These are phyloP conservation scores for Embidobia sp. DNA, from an alignment of 2,888 invertebrate genomes.

Conservation along the genomic window DNA sequence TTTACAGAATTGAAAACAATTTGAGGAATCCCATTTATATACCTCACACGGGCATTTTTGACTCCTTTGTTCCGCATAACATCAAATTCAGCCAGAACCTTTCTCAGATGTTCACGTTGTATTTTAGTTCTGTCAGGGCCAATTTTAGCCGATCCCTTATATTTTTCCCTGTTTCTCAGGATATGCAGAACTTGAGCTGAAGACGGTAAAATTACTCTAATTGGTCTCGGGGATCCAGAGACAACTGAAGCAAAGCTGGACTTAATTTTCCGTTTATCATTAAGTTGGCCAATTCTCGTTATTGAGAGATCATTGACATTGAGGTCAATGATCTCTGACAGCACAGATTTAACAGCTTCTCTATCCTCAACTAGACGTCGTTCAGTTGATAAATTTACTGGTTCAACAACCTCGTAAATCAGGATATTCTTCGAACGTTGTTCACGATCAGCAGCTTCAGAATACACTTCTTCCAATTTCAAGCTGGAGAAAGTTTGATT, in stretches of 20 bases:
- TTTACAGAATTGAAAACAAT: too few species aligned
- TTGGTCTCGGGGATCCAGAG: background rate
- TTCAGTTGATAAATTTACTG: background rate
- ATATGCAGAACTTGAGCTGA: background rate
- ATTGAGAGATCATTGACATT: background rate
- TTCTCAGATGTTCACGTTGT: constrained; percentile 1
- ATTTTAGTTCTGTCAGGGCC: constrained; percentile 2
- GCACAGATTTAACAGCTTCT: background rate
- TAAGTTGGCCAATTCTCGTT: constrained; percentile 1
- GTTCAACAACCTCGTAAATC: background rate
- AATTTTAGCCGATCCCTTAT: background rate
- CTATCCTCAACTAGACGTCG: background rate
- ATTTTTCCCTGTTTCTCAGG: background rate
- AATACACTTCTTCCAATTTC: too few species aligned
- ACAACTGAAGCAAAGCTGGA: too few species aligned
- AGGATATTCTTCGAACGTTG: background rate
- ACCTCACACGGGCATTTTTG: too few species aligned
- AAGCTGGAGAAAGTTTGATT: background rate
- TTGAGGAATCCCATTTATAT: too few species aligned
- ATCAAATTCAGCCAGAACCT: background rate
- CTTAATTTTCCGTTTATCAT: background rate
- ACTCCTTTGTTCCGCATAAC: too few species aligned
- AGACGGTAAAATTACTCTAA: constrained; percentile 2
- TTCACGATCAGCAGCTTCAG: background rate
- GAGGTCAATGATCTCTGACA: background rate